phyloP scores from a whole-genome alignment of 53 echinoderm and acorn worm genomes.

The Temnopleurus reevesii region DNA sequence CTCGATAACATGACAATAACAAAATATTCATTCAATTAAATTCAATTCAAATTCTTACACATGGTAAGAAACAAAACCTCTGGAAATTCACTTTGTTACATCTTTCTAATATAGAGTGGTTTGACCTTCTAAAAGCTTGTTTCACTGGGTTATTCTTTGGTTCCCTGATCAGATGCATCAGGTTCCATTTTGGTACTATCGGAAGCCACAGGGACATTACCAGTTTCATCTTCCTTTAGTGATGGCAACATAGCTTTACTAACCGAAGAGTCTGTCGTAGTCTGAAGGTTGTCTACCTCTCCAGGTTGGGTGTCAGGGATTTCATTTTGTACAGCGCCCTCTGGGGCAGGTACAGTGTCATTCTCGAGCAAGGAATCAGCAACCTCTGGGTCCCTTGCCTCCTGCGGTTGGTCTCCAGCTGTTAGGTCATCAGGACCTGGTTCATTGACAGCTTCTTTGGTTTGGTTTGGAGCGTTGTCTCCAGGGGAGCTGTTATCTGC shows the following conservation, averaged over 20 bases:
- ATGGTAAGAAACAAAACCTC: too few species aligned
- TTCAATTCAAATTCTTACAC: too few species aligned
- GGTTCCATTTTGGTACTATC: not conserved
- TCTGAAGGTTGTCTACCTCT: not conserved
- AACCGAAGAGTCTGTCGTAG: not conserved
- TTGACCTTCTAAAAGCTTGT: too few species aligned
- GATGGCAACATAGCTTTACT: too few species aligned
- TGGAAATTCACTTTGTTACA: too few species aligned
- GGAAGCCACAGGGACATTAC: not conserved
- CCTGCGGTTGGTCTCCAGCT: not conserved
- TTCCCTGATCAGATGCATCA: not conserved
- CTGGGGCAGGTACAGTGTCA: not conserved
- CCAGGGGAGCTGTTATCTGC: not conserved
- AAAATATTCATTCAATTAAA: too few species aligned
- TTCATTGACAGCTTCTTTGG: not conserved
- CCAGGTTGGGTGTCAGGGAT: too few species aligned
- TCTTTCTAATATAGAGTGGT: too few species aligned
- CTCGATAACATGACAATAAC: too few species aligned
- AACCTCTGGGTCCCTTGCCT: not conserved
- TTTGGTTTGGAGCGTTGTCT: not conserved
- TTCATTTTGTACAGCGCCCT: too few species aligned
- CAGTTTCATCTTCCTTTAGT: not conserved
- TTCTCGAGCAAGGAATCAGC: not conserved
- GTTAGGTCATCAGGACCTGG: not conserved
- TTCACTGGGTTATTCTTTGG: too few species aligned